These are phyloP conservation scores for Actias luna DNA, from an alignment of 2,888 invertebrate genomes.

Conservation along the genomic window DNA sequence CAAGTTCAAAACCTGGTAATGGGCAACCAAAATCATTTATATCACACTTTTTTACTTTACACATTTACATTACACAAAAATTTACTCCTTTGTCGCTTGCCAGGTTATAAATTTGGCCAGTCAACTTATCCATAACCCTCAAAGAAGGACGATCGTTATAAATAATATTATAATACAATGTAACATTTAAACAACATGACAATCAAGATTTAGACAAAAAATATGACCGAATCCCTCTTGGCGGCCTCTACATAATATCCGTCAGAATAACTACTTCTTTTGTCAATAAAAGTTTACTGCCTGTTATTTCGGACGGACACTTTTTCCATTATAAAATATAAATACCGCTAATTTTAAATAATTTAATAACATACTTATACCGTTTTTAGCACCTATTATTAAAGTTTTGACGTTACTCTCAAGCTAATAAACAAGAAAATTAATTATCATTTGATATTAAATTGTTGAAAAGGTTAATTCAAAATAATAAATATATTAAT, in stretches of 20 bases:
- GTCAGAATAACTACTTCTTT: not conserved
- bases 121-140: not conserved
- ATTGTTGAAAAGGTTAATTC: not conserved
- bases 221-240: not conserved
- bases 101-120: not conserved
- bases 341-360: not conserved
- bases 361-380: not conserved
- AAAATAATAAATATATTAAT: not conserved
- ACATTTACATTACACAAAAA: not conserved
- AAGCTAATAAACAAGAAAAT: not conserved
- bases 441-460: slow-evolving; percentile 1
- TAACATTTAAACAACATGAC: too few species aligned
- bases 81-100: not conserved
- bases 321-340: not conserved
- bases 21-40: not conserved
- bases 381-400: not conserved
- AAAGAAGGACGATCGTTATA: too few species aligned
- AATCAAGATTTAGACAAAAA: too few species aligned
- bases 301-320: not conserved
- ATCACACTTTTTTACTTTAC: too few species aligned
- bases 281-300: not conserved
- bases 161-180: too few species aligned
- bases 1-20: not conserved
- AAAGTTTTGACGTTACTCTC: not conserved
- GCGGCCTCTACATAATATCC: not conserved